Percentiles rank a stretch among this genome's conserved stretches.
Evolutionary conservation across 2,888 invertebrate species (phyloP).

Genomic region (Griposia aprilina): DNA sequence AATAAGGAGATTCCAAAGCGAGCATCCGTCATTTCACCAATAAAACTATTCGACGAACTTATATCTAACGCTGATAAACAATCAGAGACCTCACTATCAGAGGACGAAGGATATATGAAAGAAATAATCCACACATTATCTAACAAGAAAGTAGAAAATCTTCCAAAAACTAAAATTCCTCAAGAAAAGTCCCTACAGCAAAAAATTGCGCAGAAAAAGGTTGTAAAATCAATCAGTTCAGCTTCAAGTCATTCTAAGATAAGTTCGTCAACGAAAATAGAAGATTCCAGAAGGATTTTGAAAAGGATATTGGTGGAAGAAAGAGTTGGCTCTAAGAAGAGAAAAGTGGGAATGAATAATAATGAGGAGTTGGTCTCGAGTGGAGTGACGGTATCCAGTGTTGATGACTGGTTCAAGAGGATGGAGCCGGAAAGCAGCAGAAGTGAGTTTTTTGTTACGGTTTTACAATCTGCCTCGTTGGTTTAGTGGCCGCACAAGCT

Average conservation of each 20-base stretch:
- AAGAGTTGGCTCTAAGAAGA: conserved; percentile 62
- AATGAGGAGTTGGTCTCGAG: conserved; percentile 57
- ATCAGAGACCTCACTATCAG: conserved; percentile 51
- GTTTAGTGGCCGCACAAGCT: no score
- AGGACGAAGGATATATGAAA: conserved; percentile 62
- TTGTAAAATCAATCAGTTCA: conserved; percentile 24
- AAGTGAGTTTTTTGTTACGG: conserved; percentile 62
- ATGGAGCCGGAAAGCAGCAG: conserved; percentile 63
- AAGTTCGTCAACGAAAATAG: conserved; percentile 60
- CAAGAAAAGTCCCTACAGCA: background rate
- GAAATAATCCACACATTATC: conserved; percentile 48
- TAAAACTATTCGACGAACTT: conserved; percentile 72
- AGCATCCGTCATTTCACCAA: conserved; percentile 77
- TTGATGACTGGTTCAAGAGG: conserved; percentile 78
- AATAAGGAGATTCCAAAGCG: conserved; percentile 5
- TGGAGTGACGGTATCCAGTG: conserved; percentile 70
- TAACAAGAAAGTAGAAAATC: conserved; percentile 24
- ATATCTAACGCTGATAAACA: conserved; percentile 49
- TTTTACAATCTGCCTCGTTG: no score
- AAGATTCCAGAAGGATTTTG: conserved; percentile 29
- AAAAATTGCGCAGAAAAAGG: background rate
- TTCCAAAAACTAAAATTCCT: background rate
- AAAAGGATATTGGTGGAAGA: conserved; percentile 65
- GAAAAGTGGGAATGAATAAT: conserved; percentile 57
- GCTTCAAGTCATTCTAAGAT: conserved; percentile 52